These are phyloP conservation scores for Phoeniculus purpureus DNA, from an alignment of 2,797 vertebrate genomes.

Conservation along the genomic window DNA sequence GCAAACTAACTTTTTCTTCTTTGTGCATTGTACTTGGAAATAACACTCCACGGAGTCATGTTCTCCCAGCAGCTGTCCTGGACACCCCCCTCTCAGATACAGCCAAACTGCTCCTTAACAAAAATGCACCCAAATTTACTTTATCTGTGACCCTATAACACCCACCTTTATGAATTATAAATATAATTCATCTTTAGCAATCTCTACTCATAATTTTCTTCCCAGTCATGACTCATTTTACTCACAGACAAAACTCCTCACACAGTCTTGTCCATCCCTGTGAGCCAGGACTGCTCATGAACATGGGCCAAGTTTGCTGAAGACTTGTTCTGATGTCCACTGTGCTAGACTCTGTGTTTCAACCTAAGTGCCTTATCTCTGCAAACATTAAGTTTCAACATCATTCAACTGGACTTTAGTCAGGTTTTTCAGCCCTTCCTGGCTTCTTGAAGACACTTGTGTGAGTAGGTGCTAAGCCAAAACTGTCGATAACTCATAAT, in stretches of 20 bases:
- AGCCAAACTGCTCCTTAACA: background rate
- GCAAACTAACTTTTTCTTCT: constrained; percentile 64
- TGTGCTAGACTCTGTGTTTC: background rate
- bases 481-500: background rate
- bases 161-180: too few relatives aligned
- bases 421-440: background rate
- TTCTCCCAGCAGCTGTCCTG: background rate
- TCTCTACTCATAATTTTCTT: background rate
- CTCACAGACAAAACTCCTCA: background rate
- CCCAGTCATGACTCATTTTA: background rate
- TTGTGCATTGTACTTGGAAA: background rate
- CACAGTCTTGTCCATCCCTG: background rate
- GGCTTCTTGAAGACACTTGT: background rate
- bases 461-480: background rate
- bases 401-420: background rate
- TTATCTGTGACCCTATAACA: background rate
- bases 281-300: background rate
- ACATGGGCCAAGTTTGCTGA: background rate
- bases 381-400: background rate
- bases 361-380: background rate
- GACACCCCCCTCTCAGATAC: background rate
- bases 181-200: background rate
- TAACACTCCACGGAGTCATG: background rate
- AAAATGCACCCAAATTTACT: background rate
- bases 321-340: background rate